These are phyloP conservation scores for Brachypalpus laphriformis DNA, from an alignment of 2,888 invertebrate species.

Conservation along the genomic window DNA sequence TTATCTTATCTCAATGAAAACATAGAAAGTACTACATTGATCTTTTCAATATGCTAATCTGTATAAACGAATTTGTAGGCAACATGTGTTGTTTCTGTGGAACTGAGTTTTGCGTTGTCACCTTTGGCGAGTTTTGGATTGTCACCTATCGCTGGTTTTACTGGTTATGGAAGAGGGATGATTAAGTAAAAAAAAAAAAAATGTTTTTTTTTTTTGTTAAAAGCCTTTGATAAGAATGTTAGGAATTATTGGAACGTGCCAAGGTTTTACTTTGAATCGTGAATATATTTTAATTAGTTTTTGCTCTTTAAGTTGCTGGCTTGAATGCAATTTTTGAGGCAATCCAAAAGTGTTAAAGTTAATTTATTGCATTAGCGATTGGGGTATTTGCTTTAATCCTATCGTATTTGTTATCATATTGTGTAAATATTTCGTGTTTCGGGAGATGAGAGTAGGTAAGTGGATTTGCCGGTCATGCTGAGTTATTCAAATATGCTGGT, in stretches of 20 bases:
- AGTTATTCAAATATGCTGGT: background rate
- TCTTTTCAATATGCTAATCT: background rate
- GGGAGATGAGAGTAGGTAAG: background rate
- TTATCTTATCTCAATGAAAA: no score
- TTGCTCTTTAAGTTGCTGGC: background rate
- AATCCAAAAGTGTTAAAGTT: background rate
- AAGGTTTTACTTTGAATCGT: slow-evolving; percentile 3
- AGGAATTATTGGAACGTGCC: slow-evolving; percentile 4
- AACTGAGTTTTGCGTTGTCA: slow-evolving; percentile 11
- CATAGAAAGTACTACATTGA: background rate
- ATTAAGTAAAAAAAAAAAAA: background rate
- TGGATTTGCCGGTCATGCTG: background rate
- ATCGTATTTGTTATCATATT: background rate
- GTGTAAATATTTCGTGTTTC: background rate
- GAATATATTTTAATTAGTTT: background rate
- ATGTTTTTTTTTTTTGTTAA: background rate
- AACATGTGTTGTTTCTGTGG: background rate
- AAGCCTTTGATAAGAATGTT: background rate
- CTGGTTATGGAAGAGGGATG: no score
- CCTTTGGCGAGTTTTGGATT: slow-evolving; percentile 2
- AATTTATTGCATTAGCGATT: background rate
- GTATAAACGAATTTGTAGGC: background rate
- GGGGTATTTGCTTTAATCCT: background rate
- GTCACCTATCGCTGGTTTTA: slow-evolving; percentile 10
- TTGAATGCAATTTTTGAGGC: background rate